Base-by-base conservation (phyloP, 2,888 invertebrate species). In the Metalampra italica region DNA sequence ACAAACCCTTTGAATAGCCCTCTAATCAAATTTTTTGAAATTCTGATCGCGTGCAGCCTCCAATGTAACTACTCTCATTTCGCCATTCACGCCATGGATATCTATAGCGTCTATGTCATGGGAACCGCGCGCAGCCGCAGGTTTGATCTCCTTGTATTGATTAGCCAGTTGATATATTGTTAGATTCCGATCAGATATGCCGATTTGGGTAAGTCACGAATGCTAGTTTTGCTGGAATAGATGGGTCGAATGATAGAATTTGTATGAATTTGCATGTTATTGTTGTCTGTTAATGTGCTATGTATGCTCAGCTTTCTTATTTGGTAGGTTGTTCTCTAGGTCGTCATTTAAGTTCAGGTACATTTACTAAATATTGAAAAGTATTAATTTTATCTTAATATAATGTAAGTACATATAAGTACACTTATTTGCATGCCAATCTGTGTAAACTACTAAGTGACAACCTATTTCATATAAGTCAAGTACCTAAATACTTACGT, bases 161-260 rank as follows among this genome's bases (percentile, higher is more conserved):
- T 76, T 76, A 74, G 65, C 56, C 57, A 60, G 62, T 66, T 72
- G 78, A 77, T 78, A 68, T 71, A 69, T 69, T 75, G 69, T 69
- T 64, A 56, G 57, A 62, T 61, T 57, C 66, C 29, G 66, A 78
- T 75, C 77, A 64, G 75, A 78, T 76, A 75, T 58, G 62, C 59
- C 55, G 56, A 60, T 57, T 61, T 68, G 71, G 53, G 52, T 54
- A 42, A 51, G 49, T 74, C 77, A 75, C 74, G 77, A 78, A 63
- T 59, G 55, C 54, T 51, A 8, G 52, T 49, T 57, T 49, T 41
- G 48, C 37, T 48, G 49, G 53, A 55, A 49, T 45, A 44, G 45
- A 49, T 46, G 29, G 43, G 47, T 39, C 52, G 51, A 43, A 37
- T 37, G 41, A 49, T 45, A 37, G 45, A 44, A 36, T 49, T 45